Evolutionary conservation across 2,113 vertebrate genomes (phyloP).

Genomic region (Odontesthes bonariensis): DNA sequence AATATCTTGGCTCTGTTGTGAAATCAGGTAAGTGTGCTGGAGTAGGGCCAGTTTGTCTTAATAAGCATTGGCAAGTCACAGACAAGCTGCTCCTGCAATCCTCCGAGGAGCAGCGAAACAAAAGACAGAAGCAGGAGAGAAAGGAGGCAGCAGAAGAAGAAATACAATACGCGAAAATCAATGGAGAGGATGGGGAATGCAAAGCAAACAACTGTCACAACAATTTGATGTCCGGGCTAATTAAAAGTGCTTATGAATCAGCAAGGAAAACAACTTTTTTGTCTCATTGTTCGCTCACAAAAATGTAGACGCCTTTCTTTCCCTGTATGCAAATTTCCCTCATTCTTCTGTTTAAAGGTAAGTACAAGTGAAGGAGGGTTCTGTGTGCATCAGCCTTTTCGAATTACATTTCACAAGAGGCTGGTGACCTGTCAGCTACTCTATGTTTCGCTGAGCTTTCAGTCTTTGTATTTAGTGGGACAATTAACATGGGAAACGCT

Average conservation of each 20-base stretch:
- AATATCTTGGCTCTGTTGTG: background rate
- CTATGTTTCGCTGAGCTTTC: constrained; percentile 40
- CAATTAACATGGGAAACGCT: constrained; percentile 43
- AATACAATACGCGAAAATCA: constrained; percentile 46
- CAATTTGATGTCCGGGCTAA: constrained; percentile 9
- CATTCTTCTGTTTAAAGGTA: constrained; percentile 17
- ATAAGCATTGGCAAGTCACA: constrained; percentile 34
- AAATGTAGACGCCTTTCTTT: background rate
- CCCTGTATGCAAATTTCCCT: background rate
- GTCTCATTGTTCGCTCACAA: background rate
- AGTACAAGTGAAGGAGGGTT: constrained; percentile 17
- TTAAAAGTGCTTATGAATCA: constrained; percentile 14
- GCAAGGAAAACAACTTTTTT: background rate
- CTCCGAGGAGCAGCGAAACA: constrained; percentile 24
- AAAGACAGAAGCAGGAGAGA: constrained; percentile 25
- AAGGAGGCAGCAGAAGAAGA: constrained; percentile 9
- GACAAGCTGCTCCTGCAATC: constrained; percentile 33
- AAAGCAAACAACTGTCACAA: constrained; percentile 29
- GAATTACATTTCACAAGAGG: constrained; percentile 33
- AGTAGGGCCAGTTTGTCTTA: constrained; percentile 27
- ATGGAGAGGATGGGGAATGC: constrained; percentile 11
- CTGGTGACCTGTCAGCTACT: constrained; percentile 45
- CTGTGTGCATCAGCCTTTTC: constrained; percentile 47
- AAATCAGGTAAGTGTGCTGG: constrained; percentile 26
- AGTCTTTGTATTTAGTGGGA: constrained; percentile 34